Evolutionary conservation across 1,140 invertebrate genomes (phyloP).

Genomic region (Adelges cooleyi): DNA sequence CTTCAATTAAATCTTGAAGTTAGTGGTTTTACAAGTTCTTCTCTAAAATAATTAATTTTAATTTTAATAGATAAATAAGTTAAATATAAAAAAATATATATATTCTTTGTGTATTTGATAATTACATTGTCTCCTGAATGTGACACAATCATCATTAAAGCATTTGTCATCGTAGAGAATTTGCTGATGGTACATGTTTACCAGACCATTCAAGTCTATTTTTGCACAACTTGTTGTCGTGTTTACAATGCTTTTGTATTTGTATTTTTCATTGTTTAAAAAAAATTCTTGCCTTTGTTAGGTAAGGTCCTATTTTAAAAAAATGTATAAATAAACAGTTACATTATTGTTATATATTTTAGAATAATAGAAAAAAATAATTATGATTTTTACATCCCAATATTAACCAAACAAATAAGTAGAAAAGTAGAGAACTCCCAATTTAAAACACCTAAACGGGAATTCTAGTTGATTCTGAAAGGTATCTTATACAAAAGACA

Average conservation of each 20-base stretch:
- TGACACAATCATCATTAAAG: conserved; percentile 52
- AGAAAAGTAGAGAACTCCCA: too few relatives aligned
- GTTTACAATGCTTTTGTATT: conserved; percentile 44
- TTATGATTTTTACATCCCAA: too few relatives aligned
- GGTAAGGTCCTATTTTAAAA: conserved; percentile 45
- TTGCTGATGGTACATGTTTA: conserved; percentile 37
- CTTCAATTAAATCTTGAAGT: conserved; percentile 46
- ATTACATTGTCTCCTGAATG: conserved; percentile 34
- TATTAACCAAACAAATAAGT: too few relatives aligned
- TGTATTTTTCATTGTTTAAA: conserved; percentile 45
- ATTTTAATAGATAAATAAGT: conserved; percentile 4
- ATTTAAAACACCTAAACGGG: too few relatives aligned
- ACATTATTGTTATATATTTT: too few relatives aligned
- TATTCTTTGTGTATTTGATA: conserved; percentile 30
- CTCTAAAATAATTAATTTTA: conserved; percentile 35
- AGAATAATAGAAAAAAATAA: too few relatives aligned
- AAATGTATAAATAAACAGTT: conserved; percentile 37
- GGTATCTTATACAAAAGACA: too few relatives aligned
- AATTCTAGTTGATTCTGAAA: too few relatives aligned
- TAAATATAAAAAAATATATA: background rate
- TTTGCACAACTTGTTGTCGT: conserved; percentile 46
- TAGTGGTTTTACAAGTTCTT: conserved; percentile 44
- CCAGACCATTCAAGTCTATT: conserved; percentile 57
- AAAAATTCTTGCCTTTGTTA: conserved; percentile 51
- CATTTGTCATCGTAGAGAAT: conserved; percentile 41